Base-by-base conservation (phyloP, 2,113 vertebrate genomes). In the Recurvirostra avosetta region DNA sequence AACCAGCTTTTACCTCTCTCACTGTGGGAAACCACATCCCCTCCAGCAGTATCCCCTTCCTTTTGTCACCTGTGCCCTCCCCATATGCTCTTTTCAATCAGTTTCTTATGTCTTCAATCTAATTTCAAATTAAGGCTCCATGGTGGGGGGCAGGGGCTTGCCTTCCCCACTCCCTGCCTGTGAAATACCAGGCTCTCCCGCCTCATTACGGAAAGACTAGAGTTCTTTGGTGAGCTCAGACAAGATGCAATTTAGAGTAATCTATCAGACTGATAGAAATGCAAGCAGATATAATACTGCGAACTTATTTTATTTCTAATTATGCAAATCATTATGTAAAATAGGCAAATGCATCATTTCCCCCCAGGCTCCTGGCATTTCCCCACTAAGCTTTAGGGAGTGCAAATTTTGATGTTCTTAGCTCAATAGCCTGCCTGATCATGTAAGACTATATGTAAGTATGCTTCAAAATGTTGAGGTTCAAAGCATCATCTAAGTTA, bases 361-460 rank as follows among this genome's bases (percentile, higher is more conserved):
- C 74, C 94, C 82, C 56, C 66, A 59, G 95, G 91, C 76, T 91
- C 41, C 71, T 83, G 92, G 96, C 93, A 83, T 76, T 88, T 91
- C 90, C 92, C 82, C 71, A 77, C 53, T 83, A 87, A 95, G 94
- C 88, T 96, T 88, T 41, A 92, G 91, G 77, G 90, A 88, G 90
- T 49, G 86, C 80, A 80, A 90, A 93, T 86, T 94, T 92, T 88
- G 68, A 81, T 70, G 78, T 93, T 92, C 84, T 67, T 75, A 81
- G 59, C 94, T 97, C 92, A 87, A 45, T 8, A 95, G 94, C 95
- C 65, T 93, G 92, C 82, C 89, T 65, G 93, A 92, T 96, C 92
- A 94, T 92, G 92, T 58, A 87, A 76, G 73, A 34, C 52, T 61
- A 5, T 34, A 77, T 34, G 59, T 15, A 79, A 89, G 84, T 38